These are phyloP conservation scores for Crocodylus rhombifer DNA, from an alignment of 2,797 vertebrate genomes.

Conservation along the genomic window DNA sequence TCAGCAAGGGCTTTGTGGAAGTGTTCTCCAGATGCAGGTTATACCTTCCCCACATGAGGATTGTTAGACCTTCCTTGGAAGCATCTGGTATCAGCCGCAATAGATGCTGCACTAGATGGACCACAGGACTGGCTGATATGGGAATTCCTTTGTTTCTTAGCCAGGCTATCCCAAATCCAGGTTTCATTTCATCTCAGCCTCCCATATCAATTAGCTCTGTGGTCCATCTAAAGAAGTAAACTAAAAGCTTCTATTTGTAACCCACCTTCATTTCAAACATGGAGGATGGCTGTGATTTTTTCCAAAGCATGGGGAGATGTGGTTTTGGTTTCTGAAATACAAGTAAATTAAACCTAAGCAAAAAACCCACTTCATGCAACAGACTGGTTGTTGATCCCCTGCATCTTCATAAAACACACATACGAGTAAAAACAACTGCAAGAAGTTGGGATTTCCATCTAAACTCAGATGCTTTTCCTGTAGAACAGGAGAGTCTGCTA, in stretches of 20 bases:
- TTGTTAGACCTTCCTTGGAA: constrained; percentile 54
- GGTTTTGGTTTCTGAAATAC: background rate
- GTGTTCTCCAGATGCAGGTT: constrained; percentile 27
- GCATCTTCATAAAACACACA: background rate
- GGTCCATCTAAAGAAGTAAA: background rate
- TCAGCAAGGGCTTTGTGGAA: background rate
- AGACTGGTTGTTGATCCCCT: background rate
- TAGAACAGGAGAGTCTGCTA: background rate
- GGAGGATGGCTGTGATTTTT: background rate
- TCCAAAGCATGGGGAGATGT: rapidly evolving
- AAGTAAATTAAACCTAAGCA: background rate
- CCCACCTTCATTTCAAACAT: background rate
- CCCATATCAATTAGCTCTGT: background rate
- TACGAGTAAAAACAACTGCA: background rate
- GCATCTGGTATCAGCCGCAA: constrained; percentile 59
- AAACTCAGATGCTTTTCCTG: background rate
- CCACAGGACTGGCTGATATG: background rate
- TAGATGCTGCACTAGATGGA: constrained; percentile 72
- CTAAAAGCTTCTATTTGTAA: background rate
- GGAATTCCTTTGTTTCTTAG: constrained; percentile 43
- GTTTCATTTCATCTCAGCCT: constrained; percentile 39
- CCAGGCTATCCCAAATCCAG: constrained; percentile 47
- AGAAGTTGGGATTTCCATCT: background rate
- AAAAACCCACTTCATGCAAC: background rate
- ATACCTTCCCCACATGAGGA: constrained; percentile 16